A percentile compares a stretch with the other conserved stretches of the same genome.
Conservation (phyloP, 1,140 invertebrate genomes). For the Drosophila nannoptera region DNA sequence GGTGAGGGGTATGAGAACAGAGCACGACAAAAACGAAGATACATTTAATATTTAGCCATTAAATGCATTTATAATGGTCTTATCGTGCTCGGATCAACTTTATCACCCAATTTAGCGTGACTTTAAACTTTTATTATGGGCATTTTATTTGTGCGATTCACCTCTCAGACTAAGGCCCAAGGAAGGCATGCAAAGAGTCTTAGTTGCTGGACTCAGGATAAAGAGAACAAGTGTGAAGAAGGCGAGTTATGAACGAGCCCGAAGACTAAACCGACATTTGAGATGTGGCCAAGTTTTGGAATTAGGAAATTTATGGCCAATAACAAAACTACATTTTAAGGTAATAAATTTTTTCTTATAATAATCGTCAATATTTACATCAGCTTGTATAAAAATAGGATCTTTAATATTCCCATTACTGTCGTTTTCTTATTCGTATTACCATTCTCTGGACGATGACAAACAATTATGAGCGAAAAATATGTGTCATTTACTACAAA, state of each 20-base stretch:
- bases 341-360: too few species aligned
- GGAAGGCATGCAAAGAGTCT: constrained; percentile 1
- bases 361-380: too few species aligned
- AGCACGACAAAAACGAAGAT: constrained; percentile 62
- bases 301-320: too few species aligned
- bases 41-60: constrained; percentile 77
- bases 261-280: too few species aligned
- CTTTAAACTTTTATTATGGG: constrained; percentile 63
- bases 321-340: too few species aligned
- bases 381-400: too few species aligned
- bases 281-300: too few species aligned
- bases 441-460: too few species aligned
- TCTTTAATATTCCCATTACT: too few species aligned
- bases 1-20: constrained; percentile 6
- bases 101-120: constrained; percentile 67
- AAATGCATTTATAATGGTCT: constrained; percentile 77
- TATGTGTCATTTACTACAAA: constrained; percentile 69
- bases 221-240: background rate
- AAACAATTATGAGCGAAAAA: constrained; percentile 3
- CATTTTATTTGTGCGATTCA: constrained; percentile 30
- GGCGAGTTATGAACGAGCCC: too few species aligned
- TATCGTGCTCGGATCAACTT: constrained; percentile 70
- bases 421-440: too few species aligned
- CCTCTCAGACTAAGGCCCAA: background rate
- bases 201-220: background rate